Percentiles rank a stretch among this genome's conserved stretches.
Evolutionary conservation across 2,113 vertebrate genomes (phyloP).

Genomic region (Oophaga pumilio): DNA sequence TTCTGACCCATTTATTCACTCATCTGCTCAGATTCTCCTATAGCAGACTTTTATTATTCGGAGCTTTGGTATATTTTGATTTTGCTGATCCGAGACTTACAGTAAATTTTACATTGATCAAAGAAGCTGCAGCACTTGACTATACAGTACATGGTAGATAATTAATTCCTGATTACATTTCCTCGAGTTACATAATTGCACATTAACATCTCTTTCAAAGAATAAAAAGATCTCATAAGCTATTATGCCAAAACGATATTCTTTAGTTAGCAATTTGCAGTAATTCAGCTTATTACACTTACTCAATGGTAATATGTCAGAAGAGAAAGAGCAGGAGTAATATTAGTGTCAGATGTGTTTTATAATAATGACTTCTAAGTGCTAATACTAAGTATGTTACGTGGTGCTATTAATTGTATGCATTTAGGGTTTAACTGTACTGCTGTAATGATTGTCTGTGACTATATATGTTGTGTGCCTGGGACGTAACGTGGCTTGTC

Average conservation of each 20-base stretch:
- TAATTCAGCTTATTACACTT: not conserved
- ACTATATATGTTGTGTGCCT: not conserved
- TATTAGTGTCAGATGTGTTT: not conserved
- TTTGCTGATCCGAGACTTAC: conserved; percentile 19
- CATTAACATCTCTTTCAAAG: conserved; percentile 35
- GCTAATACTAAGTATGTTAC: not conserved
- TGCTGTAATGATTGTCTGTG: not conserved
- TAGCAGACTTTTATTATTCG: not conserved
- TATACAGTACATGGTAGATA: conserved; percentile 11
- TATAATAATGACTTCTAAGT: not conserved
- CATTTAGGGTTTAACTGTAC: not conserved
- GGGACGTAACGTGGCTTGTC: not conserved
- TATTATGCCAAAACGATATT: not conserved
- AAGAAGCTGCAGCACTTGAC: conserved; percentile 2
- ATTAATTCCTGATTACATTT: conserved; percentile 11
- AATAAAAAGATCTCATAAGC: not conserved
- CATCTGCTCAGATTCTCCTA: not conserved
- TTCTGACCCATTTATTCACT: conserved; percentile 28
- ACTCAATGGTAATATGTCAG: not conserved
- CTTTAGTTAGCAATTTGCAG: conserved; percentile 14
- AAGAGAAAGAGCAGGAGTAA: not conserved
- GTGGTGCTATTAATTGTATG: not conserved
- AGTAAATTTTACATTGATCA: conserved; percentile 15
- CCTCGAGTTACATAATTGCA: conserved; percentile 28
- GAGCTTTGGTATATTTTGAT: not conserved